phyloP scores from a whole-genome alignment of 2,113 vertebrate genomes.

The Phocoena phocoena region DNA sequence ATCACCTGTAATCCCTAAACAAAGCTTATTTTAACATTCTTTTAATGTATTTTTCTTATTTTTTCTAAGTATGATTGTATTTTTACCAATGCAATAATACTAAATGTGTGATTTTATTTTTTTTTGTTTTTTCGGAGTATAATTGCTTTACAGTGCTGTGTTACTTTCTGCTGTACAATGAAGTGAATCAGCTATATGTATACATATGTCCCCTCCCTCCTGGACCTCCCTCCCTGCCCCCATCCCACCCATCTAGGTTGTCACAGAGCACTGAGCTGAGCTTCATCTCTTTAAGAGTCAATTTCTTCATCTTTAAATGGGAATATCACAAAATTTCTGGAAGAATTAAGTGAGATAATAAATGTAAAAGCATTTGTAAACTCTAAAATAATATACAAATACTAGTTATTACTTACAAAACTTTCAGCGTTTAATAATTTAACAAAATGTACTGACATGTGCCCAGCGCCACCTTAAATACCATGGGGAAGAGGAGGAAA shows the following conservation, averaged over 20 bases:
- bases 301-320: constrained; percentile 43
- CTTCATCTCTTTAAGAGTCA: background rate
- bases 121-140: background rate
- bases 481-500: background rate
- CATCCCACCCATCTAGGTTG: no score
- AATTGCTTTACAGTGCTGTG: no score
- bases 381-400: constrained; percentile 37
- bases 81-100: background rate
- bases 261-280: no score
- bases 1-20: background rate
- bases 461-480: background rate
- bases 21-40: background rate
- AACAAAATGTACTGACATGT: background rate
- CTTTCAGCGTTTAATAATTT: background rate
- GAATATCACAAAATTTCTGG: background rate
- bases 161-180: no score
- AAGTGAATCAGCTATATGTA: no score
- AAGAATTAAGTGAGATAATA: constrained; percentile 11
- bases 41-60: background rate
- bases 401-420: constrained; percentile 11
- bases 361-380: constrained; percentile 25
- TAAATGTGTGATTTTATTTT: background rate
- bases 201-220: no score
- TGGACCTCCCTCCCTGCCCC: no score
- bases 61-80: background rate